Evolutionary conservation across 2,113 vertebrate species (phyloP).

Genomic region (Asarcornis scutulata): DNA sequence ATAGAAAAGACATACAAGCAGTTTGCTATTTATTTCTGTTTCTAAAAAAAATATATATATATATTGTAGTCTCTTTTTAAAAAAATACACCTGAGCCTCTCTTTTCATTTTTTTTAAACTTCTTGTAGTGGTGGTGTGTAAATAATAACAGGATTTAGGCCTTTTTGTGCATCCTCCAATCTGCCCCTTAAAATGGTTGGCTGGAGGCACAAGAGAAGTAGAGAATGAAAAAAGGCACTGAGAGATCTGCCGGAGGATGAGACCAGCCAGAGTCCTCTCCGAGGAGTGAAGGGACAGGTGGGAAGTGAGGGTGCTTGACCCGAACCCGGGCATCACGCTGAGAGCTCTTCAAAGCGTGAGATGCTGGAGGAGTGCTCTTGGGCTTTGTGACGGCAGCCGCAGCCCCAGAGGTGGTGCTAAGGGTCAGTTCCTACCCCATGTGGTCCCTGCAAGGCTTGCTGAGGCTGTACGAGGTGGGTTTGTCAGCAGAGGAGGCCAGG

Average conservation of each 20-base stretch:
- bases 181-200: not conserved
- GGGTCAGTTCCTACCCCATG: not conserved
- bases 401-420: not conserved
- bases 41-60: not conserved
- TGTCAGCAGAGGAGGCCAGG: not conserved
- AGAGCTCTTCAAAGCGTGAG: constrained; percentile 20
- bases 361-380: not conserved
- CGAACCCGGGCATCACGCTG: accelerated
- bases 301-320: constrained; percentile 3
- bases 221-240: not conserved
- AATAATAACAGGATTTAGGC: not conserved
- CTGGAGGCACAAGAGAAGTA: not conserved
- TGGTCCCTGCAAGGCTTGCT: not conserved
- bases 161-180: not conserved
- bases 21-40: constrained; percentile 29
- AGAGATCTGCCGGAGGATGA: not conserved
- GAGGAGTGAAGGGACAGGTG: not conserved
- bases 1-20: not conserved
- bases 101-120: not conserved
- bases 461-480: not conserved
- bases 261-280: not conserved
- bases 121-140: not conserved
- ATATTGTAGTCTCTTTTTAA: not conserved
- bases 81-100: not conserved
- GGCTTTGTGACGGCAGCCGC: not conserved